A percentile compares a stretch with the other conserved stretches of the same genome.
These are phyloP conservation scores for Torymus texanus DNA, from an alignment of 2,888 invertebrate species.

Conservation along the genomic window DNA sequence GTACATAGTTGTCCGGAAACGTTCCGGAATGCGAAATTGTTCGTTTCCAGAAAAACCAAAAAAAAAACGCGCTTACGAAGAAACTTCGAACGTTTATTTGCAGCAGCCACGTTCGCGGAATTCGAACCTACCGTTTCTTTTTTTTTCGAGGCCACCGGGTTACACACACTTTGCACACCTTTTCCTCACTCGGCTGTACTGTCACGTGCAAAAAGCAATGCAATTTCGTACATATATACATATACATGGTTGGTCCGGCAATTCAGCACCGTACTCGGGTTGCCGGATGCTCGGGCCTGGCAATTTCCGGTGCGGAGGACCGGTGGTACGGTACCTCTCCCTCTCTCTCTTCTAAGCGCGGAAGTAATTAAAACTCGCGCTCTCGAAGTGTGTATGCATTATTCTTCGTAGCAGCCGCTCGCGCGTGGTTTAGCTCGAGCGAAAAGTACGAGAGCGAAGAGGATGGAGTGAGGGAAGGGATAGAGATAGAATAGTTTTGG, in stretches of 20 bases:
- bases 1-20: neutral
- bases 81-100: neutral
- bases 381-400: conserved; percentile 30
- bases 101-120: too few relatives aligned
- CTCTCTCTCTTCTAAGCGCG: conserved; percentile 11
- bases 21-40: too few relatives aligned
- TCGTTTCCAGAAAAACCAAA: too few relatives aligned
- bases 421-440: too few relatives aligned
- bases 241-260: neutral
- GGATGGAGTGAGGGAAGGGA: too few relatives aligned
- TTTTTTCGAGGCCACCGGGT: too few relatives aligned
- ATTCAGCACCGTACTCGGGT: conserved; percentile 17
- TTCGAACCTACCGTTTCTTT: too few relatives aligned
- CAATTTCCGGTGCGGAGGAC: conserved; percentile 48
- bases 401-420: conserved; percentile 20
- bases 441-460: too few relatives aligned
- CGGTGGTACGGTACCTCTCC: neutral
- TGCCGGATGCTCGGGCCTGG: conserved; percentile 44
- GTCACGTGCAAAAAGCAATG: conserved; percentile 13
- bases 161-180: too few relatives aligned
- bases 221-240: conserved; percentile 19
- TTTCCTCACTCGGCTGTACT: too few relatives aligned
- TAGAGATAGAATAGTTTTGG: too few relatives aligned
- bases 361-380: conserved; percentile 55
- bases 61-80: neutral